Percentiles rank a stretch among this genome's conserved stretches.
Evolutionary conservation across 2,113 vertebrate genomes (phyloP).

Genomic region (Empidonax alnorum): DNA sequence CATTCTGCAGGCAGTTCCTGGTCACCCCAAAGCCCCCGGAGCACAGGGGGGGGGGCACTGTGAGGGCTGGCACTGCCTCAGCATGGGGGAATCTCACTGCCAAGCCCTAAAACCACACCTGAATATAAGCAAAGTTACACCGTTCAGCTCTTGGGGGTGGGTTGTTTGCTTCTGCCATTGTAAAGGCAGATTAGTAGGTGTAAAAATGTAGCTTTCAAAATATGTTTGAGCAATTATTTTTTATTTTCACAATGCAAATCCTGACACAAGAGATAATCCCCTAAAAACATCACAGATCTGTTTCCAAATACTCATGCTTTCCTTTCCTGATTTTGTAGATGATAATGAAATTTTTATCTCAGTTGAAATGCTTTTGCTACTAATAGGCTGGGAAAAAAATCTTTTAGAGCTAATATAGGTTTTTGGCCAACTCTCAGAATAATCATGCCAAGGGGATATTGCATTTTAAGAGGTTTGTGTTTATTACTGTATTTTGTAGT

Average conservation of each 20-base stretch:
- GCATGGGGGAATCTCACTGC: neutral
- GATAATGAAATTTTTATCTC: neutral
- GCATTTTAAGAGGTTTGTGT: neutral
- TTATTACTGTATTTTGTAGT: neutral
- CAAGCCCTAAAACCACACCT: neutral
- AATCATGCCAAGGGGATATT: neutral
- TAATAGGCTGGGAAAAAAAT: neutral
- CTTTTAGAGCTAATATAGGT: neutral
- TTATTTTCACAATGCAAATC: neutral
- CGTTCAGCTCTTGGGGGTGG: neutral
- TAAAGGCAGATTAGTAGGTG: neutral
- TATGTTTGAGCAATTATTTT: neutral
- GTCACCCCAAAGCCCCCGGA: neutral
- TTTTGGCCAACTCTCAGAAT: neutral
- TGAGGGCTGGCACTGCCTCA: neutral
- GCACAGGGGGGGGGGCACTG: fast-evolving
- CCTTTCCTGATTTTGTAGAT: neutral
- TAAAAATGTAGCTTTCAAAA: neutral
- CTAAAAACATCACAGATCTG: neutral
- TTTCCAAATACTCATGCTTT: neutral
- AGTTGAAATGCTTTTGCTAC: neutral
- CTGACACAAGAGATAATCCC: neutral
- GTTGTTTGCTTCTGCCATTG: neutral
- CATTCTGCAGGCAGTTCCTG: neutral
- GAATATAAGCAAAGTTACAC: neutral